Percentiles rank a stretch among this genome's conserved stretches.
Evolutionary conservation across 1,140 invertebrate genomes (phyloP).

Genomic region (Propsilocerus akamusi): DNA sequence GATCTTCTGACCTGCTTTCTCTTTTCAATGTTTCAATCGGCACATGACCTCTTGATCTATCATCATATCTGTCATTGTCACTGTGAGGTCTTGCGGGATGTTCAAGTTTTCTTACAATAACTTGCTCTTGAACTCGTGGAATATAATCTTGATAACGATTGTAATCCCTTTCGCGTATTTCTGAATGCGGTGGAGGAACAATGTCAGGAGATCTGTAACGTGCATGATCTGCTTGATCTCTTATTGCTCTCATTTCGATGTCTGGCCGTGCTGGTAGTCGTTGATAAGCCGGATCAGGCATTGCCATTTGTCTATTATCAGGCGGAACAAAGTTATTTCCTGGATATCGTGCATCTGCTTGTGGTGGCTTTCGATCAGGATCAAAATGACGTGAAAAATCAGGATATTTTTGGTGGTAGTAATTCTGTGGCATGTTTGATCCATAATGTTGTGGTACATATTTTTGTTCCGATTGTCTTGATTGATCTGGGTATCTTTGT

Average conservation of each 20-base stretch:
- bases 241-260: neutral
- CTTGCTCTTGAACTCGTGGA: no score
- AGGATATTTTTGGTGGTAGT: neutral
- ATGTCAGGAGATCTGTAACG: no score
- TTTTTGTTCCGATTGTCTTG: neutral
- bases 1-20: neutral
- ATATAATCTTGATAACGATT: no score
- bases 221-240: neutral
- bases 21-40: neutral
- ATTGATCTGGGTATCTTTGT: neutral
- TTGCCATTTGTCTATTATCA: neutral
- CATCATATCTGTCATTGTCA: no score
- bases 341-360: neutral
- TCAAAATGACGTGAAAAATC: neutral
- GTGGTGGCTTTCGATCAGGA: neutral
- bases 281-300: neutral
- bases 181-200: no score
- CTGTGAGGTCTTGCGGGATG: neutral
- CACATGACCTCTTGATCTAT: no score
- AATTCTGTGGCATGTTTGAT: neutral
- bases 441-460: neutral
- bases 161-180: no score
- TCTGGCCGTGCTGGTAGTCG: neutral
- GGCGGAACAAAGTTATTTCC: neutral
- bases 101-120: neutral